phyloP scores from a whole-genome alignment of 2,888 invertebrate species.

The Eupelmus urozonus region DNA sequence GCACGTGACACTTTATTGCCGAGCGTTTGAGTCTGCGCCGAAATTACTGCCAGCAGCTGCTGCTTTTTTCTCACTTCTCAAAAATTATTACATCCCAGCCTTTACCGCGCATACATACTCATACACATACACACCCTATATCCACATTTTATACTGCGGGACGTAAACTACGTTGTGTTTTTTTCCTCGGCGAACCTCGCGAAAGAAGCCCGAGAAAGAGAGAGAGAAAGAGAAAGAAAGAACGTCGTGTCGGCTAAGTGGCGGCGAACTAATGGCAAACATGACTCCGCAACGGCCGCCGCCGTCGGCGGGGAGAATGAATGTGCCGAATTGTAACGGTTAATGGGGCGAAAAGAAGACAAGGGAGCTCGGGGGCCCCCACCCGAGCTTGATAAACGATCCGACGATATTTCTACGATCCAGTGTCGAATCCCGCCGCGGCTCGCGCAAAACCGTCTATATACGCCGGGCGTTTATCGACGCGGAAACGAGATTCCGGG shows the following conservation, averaged over 20 bases:
- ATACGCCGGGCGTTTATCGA: slow-evolving; percentile 21
- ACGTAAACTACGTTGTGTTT: slow-evolving; percentile 48
- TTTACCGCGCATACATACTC: background rate
- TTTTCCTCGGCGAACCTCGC: slow-evolving; percentile 3
- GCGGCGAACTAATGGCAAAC: slow-evolving; percentile 73
- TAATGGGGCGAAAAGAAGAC: slow-evolving; percentile 73
- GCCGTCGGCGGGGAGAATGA: slow-evolving; percentile 68
- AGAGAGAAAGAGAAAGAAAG: slow-evolving; percentile 1
- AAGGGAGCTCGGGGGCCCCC: slow-evolving; percentile 62
- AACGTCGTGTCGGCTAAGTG: slow-evolving; percentile 64
- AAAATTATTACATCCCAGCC: slow-evolving; percentile 46
- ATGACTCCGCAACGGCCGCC: slow-evolving; percentile 63
- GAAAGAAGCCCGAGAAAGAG: background rate
- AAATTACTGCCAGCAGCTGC: slow-evolving; percentile 75
- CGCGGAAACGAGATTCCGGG: slow-evolving; percentile 37
- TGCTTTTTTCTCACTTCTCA: slow-evolving; percentile 56
- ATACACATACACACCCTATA: background rate
- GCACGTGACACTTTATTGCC: slow-evolving; percentile 71
- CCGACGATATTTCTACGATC: slow-evolving; percentile 34
- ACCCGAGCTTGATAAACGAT: slow-evolving; percentile 62
- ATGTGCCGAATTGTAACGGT: slow-evolving; percentile 72
- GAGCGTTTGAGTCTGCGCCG: slow-evolving; percentile 65
- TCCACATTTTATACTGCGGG: slow-evolving; percentile 22
- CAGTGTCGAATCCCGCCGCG: slow-evolving; percentile 4
- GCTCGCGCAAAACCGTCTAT: background rate